Conservation (phyloP, 2,797 vertebrate genomes). For the Aldrovandia affinis region DNA sequence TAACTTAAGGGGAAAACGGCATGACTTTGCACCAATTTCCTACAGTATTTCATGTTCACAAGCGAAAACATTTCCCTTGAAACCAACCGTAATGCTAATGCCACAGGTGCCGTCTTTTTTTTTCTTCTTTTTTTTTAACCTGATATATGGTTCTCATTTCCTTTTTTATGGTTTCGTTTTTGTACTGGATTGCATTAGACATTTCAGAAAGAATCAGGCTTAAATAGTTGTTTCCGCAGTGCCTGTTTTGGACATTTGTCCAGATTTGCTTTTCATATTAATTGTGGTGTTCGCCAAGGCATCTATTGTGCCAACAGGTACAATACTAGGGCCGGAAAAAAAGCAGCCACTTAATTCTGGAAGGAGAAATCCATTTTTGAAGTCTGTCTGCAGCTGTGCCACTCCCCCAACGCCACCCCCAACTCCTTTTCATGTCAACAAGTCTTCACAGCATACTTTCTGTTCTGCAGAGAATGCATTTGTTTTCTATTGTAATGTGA, state of each 20-base stretch:
- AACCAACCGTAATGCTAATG: background rate
- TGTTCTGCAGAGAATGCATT: conserved; percentile 60
- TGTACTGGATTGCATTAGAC: conserved; percentile 16
- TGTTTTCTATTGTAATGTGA: conserved; percentile 73
- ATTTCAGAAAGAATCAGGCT: conserved; percentile 7
- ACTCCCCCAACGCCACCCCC: conserved; percentile 52
- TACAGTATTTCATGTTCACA: conserved; percentile 10
- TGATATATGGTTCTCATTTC: conserved; percentile 21
- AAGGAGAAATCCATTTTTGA: conserved; percentile 52
- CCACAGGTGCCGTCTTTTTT: background rate
- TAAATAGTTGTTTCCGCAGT: conserved; percentile 1
- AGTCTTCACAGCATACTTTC: conserved; percentile 63
- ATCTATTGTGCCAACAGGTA: conserved; percentile 42
- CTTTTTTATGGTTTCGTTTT: background rate
- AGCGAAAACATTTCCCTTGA: background rate
- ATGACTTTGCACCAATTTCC: background rate
- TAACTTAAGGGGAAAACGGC: background rate
- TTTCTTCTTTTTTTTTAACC: conserved; percentile 41
- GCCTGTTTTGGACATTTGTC: conserved; percentile 10
- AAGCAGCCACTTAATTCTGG: conserved; percentile 36
- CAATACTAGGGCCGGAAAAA: conserved; percentile 36
- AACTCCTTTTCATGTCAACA: conserved; percentile 64
- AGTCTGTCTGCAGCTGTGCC: conserved; percentile 49
- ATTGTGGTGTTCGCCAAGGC: conserved; percentile 42
- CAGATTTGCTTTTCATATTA: conserved; percentile 1